Percentiles rank a stretch among this genome's conserved stretches.
Conservation (phyloP, 2,797 vertebrate genomes). For the Sternotherus odoratus region DNA sequence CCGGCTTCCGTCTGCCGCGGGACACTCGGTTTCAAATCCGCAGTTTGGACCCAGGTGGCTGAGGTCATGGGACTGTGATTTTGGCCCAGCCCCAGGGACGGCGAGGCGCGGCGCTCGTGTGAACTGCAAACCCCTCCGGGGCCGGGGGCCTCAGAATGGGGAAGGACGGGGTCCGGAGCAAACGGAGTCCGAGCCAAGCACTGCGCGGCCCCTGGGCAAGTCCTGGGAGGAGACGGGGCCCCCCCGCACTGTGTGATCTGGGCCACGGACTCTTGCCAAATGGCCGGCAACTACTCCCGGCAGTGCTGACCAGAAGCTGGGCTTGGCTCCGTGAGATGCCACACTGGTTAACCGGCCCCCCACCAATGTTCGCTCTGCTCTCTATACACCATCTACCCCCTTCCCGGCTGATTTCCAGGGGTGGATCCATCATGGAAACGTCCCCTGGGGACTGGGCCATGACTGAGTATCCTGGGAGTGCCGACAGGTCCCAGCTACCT, state of each 20-base stretch:
- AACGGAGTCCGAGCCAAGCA: not conserved
- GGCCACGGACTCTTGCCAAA: not conserved
- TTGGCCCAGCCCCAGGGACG: not conserved
- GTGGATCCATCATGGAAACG: not conserved
- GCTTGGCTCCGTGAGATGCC: not conserved
- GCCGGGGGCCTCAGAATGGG: not conserved
- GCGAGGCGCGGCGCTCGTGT: not conserved
- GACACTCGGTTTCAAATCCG: not conserved
- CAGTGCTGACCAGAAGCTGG: not conserved
- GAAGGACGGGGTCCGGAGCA: not conserved
- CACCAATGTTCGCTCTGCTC: not conserved
- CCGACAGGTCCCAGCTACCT: not conserved
- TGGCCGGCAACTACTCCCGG: not conserved
- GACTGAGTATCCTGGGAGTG: no score
- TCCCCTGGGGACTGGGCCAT: not conserved
- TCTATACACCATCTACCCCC: not conserved
- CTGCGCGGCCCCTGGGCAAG: not conserved
- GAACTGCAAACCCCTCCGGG: not conserved
- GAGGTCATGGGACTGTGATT: not conserved
- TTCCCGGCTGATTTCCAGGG: no score
- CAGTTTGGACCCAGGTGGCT: not conserved
- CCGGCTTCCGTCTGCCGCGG: no score
- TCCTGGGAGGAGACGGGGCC: not conserved
- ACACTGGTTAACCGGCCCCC: no score
- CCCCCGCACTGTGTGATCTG: not conserved